Conservation (phyloP, 2,797 vertebrate genomes). For the Chelon labrosus region DNA sequence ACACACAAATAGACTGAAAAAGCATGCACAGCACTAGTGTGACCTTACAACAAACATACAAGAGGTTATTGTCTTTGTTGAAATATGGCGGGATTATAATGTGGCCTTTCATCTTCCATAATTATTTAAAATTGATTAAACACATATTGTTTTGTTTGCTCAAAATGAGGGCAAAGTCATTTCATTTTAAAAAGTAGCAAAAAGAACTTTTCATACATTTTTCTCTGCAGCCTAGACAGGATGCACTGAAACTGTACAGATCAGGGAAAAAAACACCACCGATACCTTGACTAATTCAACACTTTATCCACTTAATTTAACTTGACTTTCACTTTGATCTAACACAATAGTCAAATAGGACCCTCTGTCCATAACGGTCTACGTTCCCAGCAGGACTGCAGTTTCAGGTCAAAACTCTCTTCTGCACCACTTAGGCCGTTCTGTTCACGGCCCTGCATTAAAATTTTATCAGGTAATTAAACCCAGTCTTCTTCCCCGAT, state of each 20-base stretch:
- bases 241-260: conserved; percentile 3
- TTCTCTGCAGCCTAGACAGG: background rate
- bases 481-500: conserved; percentile 55
- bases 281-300: background rate
- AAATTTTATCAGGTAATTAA: conserved; percentile 80
- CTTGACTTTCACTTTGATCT: conserved; percentile 33
- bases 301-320: background rate
- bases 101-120: conserved; percentile 47
- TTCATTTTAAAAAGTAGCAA: background rate
- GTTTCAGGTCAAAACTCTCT: conserved; percentile 73
- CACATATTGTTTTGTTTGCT: background rate
- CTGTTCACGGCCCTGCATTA: conserved; percentile 69
- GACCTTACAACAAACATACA: conserved; percentile 57
- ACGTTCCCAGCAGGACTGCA: conserved; percentile 40
- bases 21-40: conserved; percentile 38
- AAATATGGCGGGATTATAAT: conserved; percentile 54
- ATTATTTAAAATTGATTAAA: conserved; percentile 37
- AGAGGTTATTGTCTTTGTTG: conserved; percentile 35
- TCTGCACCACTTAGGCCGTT: conserved; percentile 68
- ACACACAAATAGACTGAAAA: conserved; percentile 22
- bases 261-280: conserved; percentile 1
- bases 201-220: background rate
- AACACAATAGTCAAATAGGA: conserved; percentile 30
- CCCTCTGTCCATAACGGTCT: conserved; percentile 26
- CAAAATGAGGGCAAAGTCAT: background rate